phyloP scores from a whole-genome alignment of 2,888 invertebrate genomes.

The Hirtodrosophila duncani region DNA sequence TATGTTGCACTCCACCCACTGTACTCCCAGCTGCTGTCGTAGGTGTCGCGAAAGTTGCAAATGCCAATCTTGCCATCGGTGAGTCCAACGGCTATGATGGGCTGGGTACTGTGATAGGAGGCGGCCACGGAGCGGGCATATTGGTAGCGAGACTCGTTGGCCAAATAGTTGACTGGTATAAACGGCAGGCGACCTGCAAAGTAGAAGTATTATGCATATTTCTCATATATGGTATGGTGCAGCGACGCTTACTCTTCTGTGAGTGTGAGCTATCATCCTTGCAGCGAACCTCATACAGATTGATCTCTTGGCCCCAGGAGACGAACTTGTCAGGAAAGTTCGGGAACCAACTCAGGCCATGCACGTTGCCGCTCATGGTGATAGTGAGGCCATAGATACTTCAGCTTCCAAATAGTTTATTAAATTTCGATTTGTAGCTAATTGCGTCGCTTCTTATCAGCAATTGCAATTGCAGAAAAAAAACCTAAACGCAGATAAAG shows the following conservation, averaged over 20 bases:
- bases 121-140: constrained; percentile 93
- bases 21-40: constrained; percentile 78
- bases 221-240: not conserved
- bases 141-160: constrained; percentile 80
- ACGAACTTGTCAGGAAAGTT: constrained; percentile 88
- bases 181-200: constrained; percentile 66
- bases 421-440: constrained; percentile 10
- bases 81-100: constrained; percentile 91
- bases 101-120: constrained; percentile 88
- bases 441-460: constrained; percentile 67
- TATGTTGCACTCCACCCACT: constrained; percentile 55
- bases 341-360: constrained; percentile 94
- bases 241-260: constrained; percentile 24
- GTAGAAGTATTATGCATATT: not conserved
- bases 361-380: constrained; percentile 81
- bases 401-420: constrained; percentile 12
- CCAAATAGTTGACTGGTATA: constrained; percentile 71
- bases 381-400: constrained; percentile 10
- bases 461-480: constrained; percentile 29
- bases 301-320: constrained; percentile 94
- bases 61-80: constrained; percentile 92
- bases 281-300: constrained; percentile 86
- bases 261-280: constrained; percentile 45
- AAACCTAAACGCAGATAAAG: constrained; percentile 27
- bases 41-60: constrained; percentile 87